A percentile compares a stretch with the other conserved stretches of the same genome.
Evolutionary conservation across 2,888 invertebrate species (phyloP).

Genomic region (Agrotis exclamationis): DNA sequence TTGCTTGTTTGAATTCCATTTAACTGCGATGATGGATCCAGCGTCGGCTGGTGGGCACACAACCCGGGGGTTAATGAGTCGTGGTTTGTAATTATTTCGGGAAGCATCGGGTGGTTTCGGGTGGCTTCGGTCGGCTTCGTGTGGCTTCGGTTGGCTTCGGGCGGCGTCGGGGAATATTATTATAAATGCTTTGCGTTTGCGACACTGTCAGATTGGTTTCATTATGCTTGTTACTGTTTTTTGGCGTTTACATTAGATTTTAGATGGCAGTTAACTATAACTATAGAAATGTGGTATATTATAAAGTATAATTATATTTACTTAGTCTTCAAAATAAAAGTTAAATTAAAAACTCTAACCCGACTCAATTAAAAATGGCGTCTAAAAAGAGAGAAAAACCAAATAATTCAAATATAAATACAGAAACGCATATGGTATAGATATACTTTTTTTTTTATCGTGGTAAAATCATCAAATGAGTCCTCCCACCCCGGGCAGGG

Average conservation of each 20-base stretch:
- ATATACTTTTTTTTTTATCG: too few relatives aligned
- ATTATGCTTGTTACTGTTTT: too few relatives aligned
- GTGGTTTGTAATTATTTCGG: slow-evolving; percentile 41
- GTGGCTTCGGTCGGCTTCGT: background rate
- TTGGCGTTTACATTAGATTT: background rate
- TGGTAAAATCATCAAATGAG: too few relatives aligned
- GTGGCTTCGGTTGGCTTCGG: slow-evolving; percentile 14
- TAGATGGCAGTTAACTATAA: background rate
- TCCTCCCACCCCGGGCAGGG: too few relatives aligned
- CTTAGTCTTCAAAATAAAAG: too few relatives aligned
- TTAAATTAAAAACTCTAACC: too few relatives aligned
- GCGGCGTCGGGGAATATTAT: slow-evolving; percentile 26
- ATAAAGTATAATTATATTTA: too few relatives aligned
- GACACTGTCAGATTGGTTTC: too few relatives aligned
- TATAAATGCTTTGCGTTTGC: slow-evolving; percentile 20
- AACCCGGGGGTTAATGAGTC: slow-evolving; percentile 18
- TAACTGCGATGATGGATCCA: slow-evolving; percentile 19
- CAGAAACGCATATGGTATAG: too few relatives aligned
- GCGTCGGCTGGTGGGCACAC: slow-evolving; percentile 8
- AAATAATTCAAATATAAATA: too few relatives aligned
- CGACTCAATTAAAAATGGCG: too few relatives aligned
- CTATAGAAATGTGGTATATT: background rate
- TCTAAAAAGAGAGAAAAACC: too few relatives aligned
- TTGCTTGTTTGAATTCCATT: slow-evolving; percentile 51
- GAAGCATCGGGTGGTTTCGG: slow-evolving; percentile 22